Base-by-base conservation (phyloP, 2,797 vertebrate species). In the Calcarius lapponicus region DNA sequence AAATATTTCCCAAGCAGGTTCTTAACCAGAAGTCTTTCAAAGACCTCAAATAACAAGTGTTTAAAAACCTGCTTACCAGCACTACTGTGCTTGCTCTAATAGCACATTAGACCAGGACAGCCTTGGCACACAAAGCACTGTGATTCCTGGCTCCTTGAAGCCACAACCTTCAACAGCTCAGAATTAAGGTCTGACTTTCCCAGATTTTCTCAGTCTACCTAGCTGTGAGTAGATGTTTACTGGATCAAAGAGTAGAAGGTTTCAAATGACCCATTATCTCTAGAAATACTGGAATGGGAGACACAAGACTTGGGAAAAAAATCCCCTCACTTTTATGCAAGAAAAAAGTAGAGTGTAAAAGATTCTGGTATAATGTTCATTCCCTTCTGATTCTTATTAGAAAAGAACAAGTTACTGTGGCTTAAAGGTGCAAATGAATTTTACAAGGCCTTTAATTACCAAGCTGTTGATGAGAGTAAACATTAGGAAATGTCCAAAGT, bases 371-470 rank as follows among this genome's bases (percentile, higher is more conserved):
- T 54, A 65, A 94, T 42, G 38, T 28, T 73, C 31, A 71, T 57
- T 75, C 87, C 12, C 64, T 73, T 80, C 53, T 25, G 5, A 87
- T 40, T 86, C 51, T 45, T 88, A 21, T 47, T 67, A 76, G 47
- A 84, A 88, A 81, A 86, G 28, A 95, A 80, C 40, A 64, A 64
- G 62, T 34, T 64, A 78, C 48, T 58, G 79, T 45, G 40, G 43
- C 83, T 96, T 91, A 69, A 85, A 94, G 92, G 85, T 75, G 70
- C 70, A 96, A 96, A 96, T 79, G 40, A 14, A 75, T 70, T 92
- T 88, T 90, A 60, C 70, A 48, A 93, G 34, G 58, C 17, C 89
- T 96, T 88, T 96, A 93, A 96, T 96, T 84, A 94, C 34, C 43
- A 93, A 87, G 64, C 40, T 72, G 72, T 31, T 89, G 85, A 93